These are phyloP conservation scores for Amphiprion clarkii DNA, from an alignment of 2,797 vertebrate genomes.

Conservation along the genomic window DNA sequence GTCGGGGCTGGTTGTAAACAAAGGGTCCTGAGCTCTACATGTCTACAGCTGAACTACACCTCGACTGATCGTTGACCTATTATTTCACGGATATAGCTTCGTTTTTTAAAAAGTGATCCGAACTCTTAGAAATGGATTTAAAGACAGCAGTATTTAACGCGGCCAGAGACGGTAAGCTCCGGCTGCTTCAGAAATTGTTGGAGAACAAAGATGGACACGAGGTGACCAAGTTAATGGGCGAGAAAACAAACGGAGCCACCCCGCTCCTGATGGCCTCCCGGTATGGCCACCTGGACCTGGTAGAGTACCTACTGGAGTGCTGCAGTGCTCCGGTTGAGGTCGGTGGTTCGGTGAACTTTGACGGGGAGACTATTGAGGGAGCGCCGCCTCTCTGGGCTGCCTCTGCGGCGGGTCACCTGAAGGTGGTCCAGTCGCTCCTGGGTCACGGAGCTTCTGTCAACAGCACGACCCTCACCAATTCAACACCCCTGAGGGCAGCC, in stretches of 20 bases:
- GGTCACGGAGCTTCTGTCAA: slow-evolving; percentile 97
- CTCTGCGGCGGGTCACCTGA: slow-evolving; percentile 95
- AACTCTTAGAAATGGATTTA: slow-evolving; percentile 90
- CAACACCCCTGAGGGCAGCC: slow-evolving; percentile 94
- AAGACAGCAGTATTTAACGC: slow-evolving; percentile 98
- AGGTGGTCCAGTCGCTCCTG: slow-evolving; percentile 95
- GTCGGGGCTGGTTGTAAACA: slow-evolving; percentile 76
- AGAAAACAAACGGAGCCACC: slow-evolving; percentile 96
- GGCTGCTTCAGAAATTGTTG: slow-evolving; percentile 95
- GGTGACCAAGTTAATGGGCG: slow-evolving; percentile 91
- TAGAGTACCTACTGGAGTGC: slow-evolving; percentile 95
- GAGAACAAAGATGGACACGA: slow-evolving; percentile 95
- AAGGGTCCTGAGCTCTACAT: slow-evolving; percentile 61
- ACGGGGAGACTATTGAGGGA: slow-evolving; percentile 98
- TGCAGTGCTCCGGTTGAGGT: slow-evolving; percentile 94
- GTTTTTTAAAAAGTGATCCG: background rate
- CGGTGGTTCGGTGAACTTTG: slow-evolving; percentile 97
- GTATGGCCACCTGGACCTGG: slow-evolving; percentile 97
- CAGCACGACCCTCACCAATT: slow-evolving; percentile 98
- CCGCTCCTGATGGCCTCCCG: slow-evolving; percentile 95
- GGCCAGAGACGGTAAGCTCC: slow-evolving; percentile 96
- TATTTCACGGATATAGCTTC: background rate
- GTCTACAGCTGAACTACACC: slow-evolving; percentile 9
- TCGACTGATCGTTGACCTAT: background rate
- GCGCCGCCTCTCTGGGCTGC: slow-evolving; percentile 97